These are phyloP conservation scores for Eucera pruinosa DNA, from an alignment of 2,888 invertebrate species.

Conservation along the genomic window DNA sequence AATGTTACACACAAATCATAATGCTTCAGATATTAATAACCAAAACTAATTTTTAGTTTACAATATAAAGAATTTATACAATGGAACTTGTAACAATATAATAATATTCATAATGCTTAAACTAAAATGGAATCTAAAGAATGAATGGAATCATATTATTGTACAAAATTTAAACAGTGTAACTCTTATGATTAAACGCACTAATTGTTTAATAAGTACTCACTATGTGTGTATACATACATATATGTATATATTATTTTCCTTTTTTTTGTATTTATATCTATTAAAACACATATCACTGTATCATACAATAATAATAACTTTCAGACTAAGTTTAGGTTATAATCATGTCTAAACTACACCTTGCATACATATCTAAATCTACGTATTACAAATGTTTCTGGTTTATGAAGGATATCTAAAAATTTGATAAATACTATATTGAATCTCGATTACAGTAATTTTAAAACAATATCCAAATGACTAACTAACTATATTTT, in stretches of 20 bases:
- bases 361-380: not conserved
- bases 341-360: conserved; percentile 2
- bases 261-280: conserved; percentile 23
- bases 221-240: too few relatives aligned
- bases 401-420: not conserved
- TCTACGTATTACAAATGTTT: not conserved
- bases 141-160: not conserved
- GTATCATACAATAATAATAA: conserved; percentile 12
- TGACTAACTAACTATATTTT: conserved; percentile 17
- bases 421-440: not conserved
- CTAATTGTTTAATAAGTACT: conserved; percentile 23
- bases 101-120: not conserved
- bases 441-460: not conserved
- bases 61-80: not conserved
- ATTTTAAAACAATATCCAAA: conserved; percentile 14
- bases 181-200: not conserved
- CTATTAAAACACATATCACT: conserved; percentile 30
- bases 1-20: not conserved
- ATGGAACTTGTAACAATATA: not conserved
- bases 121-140: not conserved
- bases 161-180: not conserved
- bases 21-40: not conserved
- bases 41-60: not conserved
- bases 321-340: conserved; percentile 14
- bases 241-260: too few relatives aligned